Conservation (phyloP, 2,888 invertebrate species). For the Sphecodes monilicornis region DNA sequence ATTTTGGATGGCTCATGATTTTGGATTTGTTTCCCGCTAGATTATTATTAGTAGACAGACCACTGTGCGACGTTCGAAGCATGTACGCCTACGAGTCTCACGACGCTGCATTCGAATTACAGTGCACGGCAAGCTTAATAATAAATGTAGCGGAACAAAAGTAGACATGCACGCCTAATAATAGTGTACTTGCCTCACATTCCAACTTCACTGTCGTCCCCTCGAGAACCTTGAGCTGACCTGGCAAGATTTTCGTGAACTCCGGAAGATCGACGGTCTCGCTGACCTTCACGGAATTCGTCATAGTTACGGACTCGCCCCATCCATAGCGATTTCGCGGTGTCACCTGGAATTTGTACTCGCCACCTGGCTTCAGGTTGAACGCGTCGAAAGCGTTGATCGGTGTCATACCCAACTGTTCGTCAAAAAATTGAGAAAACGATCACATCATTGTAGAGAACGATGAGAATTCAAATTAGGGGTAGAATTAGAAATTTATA, state of each 20-base stretch:
- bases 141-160: conserved; percentile 34
- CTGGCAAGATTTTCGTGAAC: conserved; percentile 90
- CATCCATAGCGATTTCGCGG: conserved; percentile 96
- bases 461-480: neutral
- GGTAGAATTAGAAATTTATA: neutral
- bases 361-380: conserved; percentile 91
- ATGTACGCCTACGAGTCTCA: neutral
- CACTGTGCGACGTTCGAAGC: too few relatives aligned
- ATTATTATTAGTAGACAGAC: too few relatives aligned
- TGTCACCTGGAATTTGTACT: conserved; percentile 95
- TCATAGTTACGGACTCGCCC: conserved; percentile 92
- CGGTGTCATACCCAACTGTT: conserved; percentile 90
- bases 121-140: conserved; percentile 11
- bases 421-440: neutral
- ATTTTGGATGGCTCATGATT: too few relatives aligned
- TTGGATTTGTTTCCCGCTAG: too few relatives aligned
- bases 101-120: neutral
- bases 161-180: conserved; percentile 35
- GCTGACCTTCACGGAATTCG: conserved; percentile 88
- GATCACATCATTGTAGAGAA: neutral
- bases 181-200: conserved; percentile 88
- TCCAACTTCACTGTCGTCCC: conserved; percentile 89
- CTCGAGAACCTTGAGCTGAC: conserved; percentile 91
- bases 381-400: conserved; percentile 93
- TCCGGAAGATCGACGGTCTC: conserved; percentile 90